Evolutionary conservation across 2,888 invertebrate species (phyloP), one percentile per base, ranked within the genome.

Genomic region (Eueremaeus valkanovi): DNA sequence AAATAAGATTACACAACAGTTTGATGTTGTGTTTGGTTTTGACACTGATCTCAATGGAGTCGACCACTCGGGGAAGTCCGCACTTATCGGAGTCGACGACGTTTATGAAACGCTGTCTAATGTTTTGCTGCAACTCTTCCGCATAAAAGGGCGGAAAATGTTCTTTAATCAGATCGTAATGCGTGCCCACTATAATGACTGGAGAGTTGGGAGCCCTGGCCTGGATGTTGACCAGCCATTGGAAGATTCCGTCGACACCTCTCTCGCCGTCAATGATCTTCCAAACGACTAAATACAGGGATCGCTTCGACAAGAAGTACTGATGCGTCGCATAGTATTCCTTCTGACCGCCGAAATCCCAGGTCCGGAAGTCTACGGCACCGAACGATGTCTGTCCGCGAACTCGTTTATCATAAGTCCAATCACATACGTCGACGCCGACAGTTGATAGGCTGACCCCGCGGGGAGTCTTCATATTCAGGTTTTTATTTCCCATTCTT

Each of bases 271-370:
- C 96, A 0, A 90, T 90, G 73, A 96, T 92, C 80, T 90, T 89
- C 97, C 98, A 99, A 3, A 97, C 88, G 0, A 98, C 97, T 74
- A 99, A 86, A 83, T 97, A 99, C 45, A 99, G 85, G 29, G 96
- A 95, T 18, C 98, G 88, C 77, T 95, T 92, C 0, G 97, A 96
- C 66, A 99, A 85, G 84, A 99, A 99, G 84, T 99, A 99, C 83
- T 98, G 97, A 86, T 98, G 98, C 0, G 98, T 98, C 0, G 97
- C 94, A 83, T 98, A 98, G 83, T 98, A 97, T 82, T 99, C 98
- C 82, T 91, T 81, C 84, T 86, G 98, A 0, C 98, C 98, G 5
- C 97, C 97, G 84, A 99, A 99, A 84, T 99, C 99, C 98, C 98
- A 99, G 0, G 98, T 98, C 74, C 96, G 80, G 85, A 95, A 95